Conservation (phyloP, 2,797 vertebrate species). For the Clarias platycephalus region DNA sequence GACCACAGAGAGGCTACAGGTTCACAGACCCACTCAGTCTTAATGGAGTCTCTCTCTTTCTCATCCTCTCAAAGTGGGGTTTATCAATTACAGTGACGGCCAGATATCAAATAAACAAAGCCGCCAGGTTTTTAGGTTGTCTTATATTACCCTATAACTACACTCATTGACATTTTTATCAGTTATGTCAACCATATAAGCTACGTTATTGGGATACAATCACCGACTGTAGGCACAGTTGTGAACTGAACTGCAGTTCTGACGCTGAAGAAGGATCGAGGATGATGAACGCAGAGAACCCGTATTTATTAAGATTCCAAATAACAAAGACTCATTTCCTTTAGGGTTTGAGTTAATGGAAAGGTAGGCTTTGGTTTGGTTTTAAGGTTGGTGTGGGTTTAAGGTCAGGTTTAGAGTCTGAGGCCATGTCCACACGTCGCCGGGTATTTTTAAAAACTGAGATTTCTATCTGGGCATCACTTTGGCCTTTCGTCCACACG, state of each 20-base stretch:
- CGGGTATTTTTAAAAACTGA: too few species aligned
- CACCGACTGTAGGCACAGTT: not conserved
- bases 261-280: not conserved
- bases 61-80: not conserved
- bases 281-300: not conserved
- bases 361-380: not conserved
- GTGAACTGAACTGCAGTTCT: not conserved
- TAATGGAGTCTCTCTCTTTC: slow-evolving; percentile 14
- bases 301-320: not conserved
- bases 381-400: too few species aligned
- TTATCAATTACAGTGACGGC: not conserved
- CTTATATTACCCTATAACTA: not conserved
- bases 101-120: not conserved
- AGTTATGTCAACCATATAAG: not conserved
- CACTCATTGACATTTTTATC: not conserved
- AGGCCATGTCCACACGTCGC: too few species aligned
- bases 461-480: too few species aligned
- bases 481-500: too few species aligned
- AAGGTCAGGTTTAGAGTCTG: not conserved
- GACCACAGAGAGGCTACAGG: not conserved
- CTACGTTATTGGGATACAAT: not conserved
- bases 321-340: not conserved
- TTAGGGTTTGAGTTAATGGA: not conserved
- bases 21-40: slow-evolving; percentile 13
- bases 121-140: not conserved